Evolutionary conservation across 2,888 invertebrate genomes (phyloP), one percentile per base, ranked within the genome.

Genomic region (Meteorus colon): DNA sequence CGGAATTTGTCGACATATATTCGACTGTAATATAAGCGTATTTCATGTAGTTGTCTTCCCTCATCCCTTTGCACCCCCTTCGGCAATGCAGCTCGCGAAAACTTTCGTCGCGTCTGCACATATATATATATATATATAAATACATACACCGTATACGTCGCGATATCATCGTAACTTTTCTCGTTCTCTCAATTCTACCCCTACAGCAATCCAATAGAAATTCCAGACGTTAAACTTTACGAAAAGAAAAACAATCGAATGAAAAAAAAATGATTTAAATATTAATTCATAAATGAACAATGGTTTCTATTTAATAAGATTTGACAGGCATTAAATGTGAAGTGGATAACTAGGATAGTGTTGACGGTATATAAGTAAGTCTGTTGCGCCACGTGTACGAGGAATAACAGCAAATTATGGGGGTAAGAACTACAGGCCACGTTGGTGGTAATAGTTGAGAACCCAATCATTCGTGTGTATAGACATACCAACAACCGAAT

Each of bases 401-500:
- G 48, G n/a, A 76, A 73, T 75, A 69, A 73, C 80, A 83, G 75
- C 80, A 83, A 73, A 82, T 81, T 76, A 74, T 76, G 70, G 74
- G 75, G 81, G 80, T 80, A 81, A 73, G 62, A 73, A 77, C 67
- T 76, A 51, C 73, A 62, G 77, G 84, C 84, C 85, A 85, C 84
- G 86, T 84, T 83, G 84, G 75, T 83, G 41, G 82, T 84, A 80
- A 84, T 83, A 84, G 82, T 84, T 84, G 82, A 74, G 83, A 82
- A 78, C 83, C 78, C 74, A 79, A 84, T 82, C 81, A 81, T 80
- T 82, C 78, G 79, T 82, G 80, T 79, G 79, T 55, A 69, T 69
- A 55, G 55, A 69, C 55, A 24, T 12, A 55, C 55, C 24, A n/a
- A 59, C 70, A 45, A 70, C 75, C 70, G 34, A 59, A 29, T 60